phyloP scores from a whole-genome alignment of 2,888 invertebrate genomes.

The Eupithecia insigniata region DNA sequence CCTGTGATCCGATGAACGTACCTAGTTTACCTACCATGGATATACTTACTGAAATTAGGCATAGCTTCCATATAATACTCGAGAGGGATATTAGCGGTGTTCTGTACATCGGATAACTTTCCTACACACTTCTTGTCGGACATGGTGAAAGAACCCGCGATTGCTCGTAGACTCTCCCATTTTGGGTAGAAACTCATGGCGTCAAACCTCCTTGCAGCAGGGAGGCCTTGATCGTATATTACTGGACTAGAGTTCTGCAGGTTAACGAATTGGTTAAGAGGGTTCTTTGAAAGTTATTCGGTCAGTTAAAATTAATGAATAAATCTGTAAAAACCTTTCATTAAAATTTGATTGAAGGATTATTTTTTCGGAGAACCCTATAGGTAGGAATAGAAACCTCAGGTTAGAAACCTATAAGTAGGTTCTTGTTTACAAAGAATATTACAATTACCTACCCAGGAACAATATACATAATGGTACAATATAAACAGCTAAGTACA shows the following conservation, averaged over 20 bases:
- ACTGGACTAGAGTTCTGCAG: conserved; percentile 56
- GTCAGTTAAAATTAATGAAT: not conserved
- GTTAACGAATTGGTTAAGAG: not conserved
- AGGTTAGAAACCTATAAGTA: too few species aligned
- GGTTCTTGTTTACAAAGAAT: too few species aligned
- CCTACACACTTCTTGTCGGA: conserved; percentile 58
- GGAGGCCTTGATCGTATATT: conserved; percentile 58
- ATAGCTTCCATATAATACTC: conserved; percentile 51
- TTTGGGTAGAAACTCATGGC: conserved; percentile 59
- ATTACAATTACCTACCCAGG: too few species aligned
- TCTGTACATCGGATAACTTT: conserved; percentile 56
- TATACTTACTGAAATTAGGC: conserved; percentile 47
- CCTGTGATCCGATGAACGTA: not conserved
- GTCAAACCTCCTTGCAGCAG: conserved; percentile 53
- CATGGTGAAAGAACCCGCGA: conserved; percentile 57
- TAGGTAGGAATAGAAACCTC: not conserved
- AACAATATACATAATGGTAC: too few species aligned
- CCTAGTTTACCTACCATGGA: not conserved
- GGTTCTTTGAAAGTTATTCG: not conserved
- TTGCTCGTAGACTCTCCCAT: conserved; percentile 67
- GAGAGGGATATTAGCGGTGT: conserved; percentile 59
- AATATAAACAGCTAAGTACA: too few species aligned
- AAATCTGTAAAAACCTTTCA: not conserved
- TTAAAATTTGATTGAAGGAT: not conserved
- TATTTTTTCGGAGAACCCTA: not conserved